Percentiles rank a stretch among this genome's conserved stretches.
Evolutionary conservation across 2,797 vertebrate genomes (phyloP).

Genomic region (Triplophysa bombifrons): DNA sequence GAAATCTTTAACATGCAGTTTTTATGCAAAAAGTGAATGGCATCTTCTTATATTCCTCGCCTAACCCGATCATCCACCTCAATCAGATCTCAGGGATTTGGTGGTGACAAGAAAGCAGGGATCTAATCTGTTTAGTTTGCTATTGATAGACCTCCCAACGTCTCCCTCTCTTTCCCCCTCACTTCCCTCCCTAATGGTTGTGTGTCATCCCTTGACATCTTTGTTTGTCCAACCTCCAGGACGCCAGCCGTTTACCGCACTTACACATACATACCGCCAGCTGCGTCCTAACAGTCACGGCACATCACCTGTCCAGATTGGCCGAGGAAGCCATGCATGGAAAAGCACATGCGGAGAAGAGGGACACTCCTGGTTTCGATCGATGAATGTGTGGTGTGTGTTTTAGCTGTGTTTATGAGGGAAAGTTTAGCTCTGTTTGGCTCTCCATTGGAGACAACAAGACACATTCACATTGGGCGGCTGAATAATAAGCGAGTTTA

Average conservation of each 20-base stretch:
- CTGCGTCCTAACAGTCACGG: slow-evolving; percentile 39
- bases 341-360: background rate
- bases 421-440: slow-evolving; percentile 59
- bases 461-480: slow-evolving; percentile 70
- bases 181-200: slow-evolving; percentile 48
- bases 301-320: slow-evolving; percentile 49
- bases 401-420: slow-evolving; percentile 26
- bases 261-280: slow-evolving; percentile 18
- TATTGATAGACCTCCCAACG: slow-evolving; percentile 65
- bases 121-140: slow-evolving; percentile 59
- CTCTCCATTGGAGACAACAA: slow-evolving; percentile 64
- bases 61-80: slow-evolving; percentile 55
- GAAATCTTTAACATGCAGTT: too few species aligned
- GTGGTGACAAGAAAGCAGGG: slow-evolving; percentile 52
- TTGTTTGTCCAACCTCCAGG: slow-evolving; percentile 68
- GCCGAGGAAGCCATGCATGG: slow-evolving; percentile 13
- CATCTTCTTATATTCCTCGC: too few species aligned
- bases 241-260: slow-evolving; percentile 35
- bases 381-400: slow-evolving; percentile 33
- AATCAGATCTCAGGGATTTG: slow-evolving; percentile 44
- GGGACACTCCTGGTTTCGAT: slow-evolving; percentile 19
- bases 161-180: slow-evolving; percentile 60
- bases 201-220: slow-evolving; percentile 72
- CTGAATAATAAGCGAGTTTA: slow-evolving; percentile 81
- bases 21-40: too few species aligned